Evolutionary conservation across 2,797 vertebrate species (phyloP).

Genomic region (Xiphorhynchus erythropygius): DNA sequence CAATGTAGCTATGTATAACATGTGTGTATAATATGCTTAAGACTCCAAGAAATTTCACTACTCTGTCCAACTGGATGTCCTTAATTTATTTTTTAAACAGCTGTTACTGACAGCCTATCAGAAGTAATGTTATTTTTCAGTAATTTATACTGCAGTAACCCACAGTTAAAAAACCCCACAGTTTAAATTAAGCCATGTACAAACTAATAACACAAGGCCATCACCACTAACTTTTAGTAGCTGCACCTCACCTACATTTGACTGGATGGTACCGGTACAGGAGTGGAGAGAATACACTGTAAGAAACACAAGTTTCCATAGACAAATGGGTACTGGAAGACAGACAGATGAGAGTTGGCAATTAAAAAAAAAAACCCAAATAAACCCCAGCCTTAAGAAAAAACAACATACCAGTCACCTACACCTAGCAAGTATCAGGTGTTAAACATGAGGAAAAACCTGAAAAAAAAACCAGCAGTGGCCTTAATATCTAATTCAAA

Average conservation of each 20-base stretch:
- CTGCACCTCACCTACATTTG: neutral
- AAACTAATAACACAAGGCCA: neutral
- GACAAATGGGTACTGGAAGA: rapidly evolving
- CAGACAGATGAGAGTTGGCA: neutral
- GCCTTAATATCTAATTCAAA: neutral
- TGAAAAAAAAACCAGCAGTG: neutral
- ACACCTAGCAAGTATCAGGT: neutral
- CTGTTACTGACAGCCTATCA: neutral
- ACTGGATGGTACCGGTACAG: neutral
- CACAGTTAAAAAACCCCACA: neutral
- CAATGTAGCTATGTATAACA: neutral
- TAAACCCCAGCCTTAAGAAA: neutral
- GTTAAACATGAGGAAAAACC: neutral
- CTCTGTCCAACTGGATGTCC: neutral
- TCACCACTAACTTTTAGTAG: neutral
- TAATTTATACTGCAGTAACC: neutral
- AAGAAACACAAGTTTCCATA: neutral
- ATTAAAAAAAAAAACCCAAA: neutral
- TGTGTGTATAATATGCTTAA: neutral
- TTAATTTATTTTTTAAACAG: neutral
- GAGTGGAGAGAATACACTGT: neutral
- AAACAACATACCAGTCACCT: neutral
- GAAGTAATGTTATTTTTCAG: neutral
- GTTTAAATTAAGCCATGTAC: neutral
- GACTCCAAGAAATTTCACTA: neutral